A percentile compares a stretch with the other conserved stretches of the same genome.
These are phyloP conservation scores for Chaenocephalus aceratus DNA, from an alignment of 2,113 vertebrate genomes.

Conservation along the genomic window DNA sequence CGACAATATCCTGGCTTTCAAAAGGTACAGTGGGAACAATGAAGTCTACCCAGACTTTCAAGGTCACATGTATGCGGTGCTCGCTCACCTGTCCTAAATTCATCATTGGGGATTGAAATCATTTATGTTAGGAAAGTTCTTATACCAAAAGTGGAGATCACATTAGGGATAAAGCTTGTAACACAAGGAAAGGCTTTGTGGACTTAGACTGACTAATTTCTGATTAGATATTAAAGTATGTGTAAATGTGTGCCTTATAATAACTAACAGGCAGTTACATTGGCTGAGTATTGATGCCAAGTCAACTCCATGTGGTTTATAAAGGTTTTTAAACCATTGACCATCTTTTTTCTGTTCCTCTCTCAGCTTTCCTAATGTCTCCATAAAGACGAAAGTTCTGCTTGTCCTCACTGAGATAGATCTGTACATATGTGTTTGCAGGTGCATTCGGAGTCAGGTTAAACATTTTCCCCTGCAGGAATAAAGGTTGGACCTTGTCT, in stretches of 20 bases:
- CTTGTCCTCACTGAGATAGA: background rate
- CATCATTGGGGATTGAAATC: too few relatives aligned
- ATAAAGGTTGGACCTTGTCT: background rate
- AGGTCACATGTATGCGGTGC: background rate
- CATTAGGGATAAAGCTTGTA: too few relatives aligned
- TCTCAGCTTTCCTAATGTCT: slow-evolving; percentile 29
- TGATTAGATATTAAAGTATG: background rate
- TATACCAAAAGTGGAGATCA: background rate
- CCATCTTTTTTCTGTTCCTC: background rate
- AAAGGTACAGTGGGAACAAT: slow-evolving; percentile 81
- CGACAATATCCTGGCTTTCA: slow-evolving; percentile 91
- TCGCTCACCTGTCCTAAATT: too few relatives aligned
- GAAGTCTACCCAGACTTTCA: slow-evolving; percentile 3
- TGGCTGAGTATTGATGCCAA: background rate
- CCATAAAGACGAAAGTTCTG: slow-evolving; percentile 3
- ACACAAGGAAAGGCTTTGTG: background rate
- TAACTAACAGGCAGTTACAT: slow-evolving; percentile 14
- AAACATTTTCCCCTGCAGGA: background rate
- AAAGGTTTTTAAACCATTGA: slow-evolving; percentile 2
- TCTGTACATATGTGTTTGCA: background rate
- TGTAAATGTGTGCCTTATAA: slow-evolving; percentile 12
- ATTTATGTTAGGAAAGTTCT: background rate
- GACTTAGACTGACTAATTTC: slow-evolving; percentile 28
- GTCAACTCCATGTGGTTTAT: background rate
- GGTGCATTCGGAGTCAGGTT: background rate